Percentiles rank a stretch among this genome's conserved stretches.
Evolutionary conservation across 2,888 invertebrate genomes (phyloP).

Genomic region (Oscheius sp.): DNA sequence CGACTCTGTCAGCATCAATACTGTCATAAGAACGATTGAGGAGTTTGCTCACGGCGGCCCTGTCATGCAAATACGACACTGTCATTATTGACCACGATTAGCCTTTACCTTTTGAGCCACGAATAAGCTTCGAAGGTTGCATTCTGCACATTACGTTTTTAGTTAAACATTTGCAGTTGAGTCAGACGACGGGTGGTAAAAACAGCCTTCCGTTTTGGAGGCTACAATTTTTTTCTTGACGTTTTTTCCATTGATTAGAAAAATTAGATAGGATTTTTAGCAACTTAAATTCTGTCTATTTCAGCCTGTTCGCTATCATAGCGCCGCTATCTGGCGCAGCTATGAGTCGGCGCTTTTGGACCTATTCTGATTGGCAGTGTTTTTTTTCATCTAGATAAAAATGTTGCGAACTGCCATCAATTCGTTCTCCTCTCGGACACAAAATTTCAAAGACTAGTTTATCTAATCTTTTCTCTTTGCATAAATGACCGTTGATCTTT

Average conservation of each 20-base stretch:
- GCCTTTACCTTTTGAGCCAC: conserved; percentile 16
- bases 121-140: background rate
- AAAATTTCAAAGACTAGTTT: no score
- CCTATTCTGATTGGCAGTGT: background rate
- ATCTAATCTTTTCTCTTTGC: no score
- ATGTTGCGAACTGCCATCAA: background rate
- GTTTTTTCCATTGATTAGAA: background rate
- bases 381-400: background rate
- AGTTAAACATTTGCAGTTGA: background rate
- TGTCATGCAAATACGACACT: conserved; percentile 31
- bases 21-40: conserved; percentile 27
- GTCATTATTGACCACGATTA: conserved; percentile 32
- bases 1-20: conserved; percentile 24
- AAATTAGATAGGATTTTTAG: background rate
- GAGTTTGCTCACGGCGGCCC: conserved; percentile 29
- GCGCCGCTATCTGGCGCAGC: conserved; percentile 24
- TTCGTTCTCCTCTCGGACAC: background rate
- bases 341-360: background rate
- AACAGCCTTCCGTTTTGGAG: background rate
- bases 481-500: no score
- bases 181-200: background rate
- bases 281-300: background rate
- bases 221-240: background rate
- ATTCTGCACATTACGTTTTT: background rate
- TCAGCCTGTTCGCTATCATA: conserved; percentile 24